Evolutionary conservation across 2,797 vertebrate genomes (phyloP), one percentile per base, ranked within the genome.

Genomic region (Myotis myotis): DNA sequence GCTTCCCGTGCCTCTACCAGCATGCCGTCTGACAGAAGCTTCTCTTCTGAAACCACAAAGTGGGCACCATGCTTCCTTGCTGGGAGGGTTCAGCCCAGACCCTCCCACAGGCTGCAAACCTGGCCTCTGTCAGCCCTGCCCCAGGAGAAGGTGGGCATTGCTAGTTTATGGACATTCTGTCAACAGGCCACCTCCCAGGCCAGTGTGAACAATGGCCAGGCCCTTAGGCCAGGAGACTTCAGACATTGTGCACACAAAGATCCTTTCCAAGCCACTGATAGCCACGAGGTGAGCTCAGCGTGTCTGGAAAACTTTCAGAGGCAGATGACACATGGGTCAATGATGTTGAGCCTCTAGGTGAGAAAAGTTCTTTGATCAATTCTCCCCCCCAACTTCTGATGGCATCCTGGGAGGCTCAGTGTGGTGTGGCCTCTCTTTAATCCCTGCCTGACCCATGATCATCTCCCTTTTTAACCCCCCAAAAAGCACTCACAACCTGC

Each of bases 1-100:
- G 99, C 99, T 97, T 99, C 99, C 47, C 95, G 98, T 0, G 99
- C 99, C 97, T 98, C 98, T 79, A 99, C 99, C 5, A 99, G 98
- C 97, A 98, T 98, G 64, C 98, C 98, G 97, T 99, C 99, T 6
- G 98, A 98, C 96, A 99, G 97, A 75, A 99, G 98, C 95, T 99
- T 98, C 97, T 99, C 99, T 97, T 99, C 99, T 99, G 98, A 94
- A 97, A 98, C 25, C 98, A 91, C 94, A 93, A 55, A 98, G 78
- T 82, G 60, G 97, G 82, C 85, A 84, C 11, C 68, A 55, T 83
- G 57, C 74, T 95, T 70, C 53, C 87, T 30, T 16, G 19, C 38
- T 3, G 28, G 44, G 25, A 30, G 57, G 3, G 53, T 6, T n/a
- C 30, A 6, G 22, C n/a, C 60, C 55, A 44, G 5, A 17, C 62